Base-by-base conservation (phyloP, 2,113 vertebrate species). In the Anarrhichthys ocellatus region DNA sequence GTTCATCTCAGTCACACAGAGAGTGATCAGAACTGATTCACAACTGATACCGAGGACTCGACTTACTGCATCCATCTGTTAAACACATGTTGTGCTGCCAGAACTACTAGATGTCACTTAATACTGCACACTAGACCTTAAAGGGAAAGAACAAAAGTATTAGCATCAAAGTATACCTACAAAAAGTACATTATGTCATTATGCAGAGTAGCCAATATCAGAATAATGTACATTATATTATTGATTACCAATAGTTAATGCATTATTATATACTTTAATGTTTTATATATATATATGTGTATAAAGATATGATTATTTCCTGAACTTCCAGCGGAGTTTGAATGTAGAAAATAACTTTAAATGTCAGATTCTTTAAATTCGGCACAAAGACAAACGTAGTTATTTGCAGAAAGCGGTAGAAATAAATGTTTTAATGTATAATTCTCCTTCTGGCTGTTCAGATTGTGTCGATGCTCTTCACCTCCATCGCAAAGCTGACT, bases 401-500 rank as follows among this genome's bases (percentile, higher is more conserved):
- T 20, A 17, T 73, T 59, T 38, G 14, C 58, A 34, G 56, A 6
- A 4, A 14, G 11, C 17, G 1, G 5, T 18, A 36, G 0, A 32
- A n/a, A 9, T 42, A 2, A 0, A 1, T 15, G 13, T 17, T 36
- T 4, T 73, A 0, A 58, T 2, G 18, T 22, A 7, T 18, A 9
- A 32, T 10, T 65, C 42, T 68, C 56, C 9, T 73, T 18, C 15
- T 66, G 24, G 27, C 17, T 78, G 38, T 10, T 0, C 91, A 99
- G 98, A 99, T 99, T 67, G 97, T 99, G 79, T 99, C 98, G 15
- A 99, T 99, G 98, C 97, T 99, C 86, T 99, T 99, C 94, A 99
- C 98, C 63, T 99, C 98, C 65, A 99, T 99, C 87, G 98, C 98
- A 40, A 99, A 99, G 91, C 94, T 99, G 87, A 99, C 98, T 67